A percentile compares a stretch with the other conserved stretches of the same genome.
Conservation (phyloP, 2,113 vertebrate species). For the Hoplias malabaricus region DNA sequence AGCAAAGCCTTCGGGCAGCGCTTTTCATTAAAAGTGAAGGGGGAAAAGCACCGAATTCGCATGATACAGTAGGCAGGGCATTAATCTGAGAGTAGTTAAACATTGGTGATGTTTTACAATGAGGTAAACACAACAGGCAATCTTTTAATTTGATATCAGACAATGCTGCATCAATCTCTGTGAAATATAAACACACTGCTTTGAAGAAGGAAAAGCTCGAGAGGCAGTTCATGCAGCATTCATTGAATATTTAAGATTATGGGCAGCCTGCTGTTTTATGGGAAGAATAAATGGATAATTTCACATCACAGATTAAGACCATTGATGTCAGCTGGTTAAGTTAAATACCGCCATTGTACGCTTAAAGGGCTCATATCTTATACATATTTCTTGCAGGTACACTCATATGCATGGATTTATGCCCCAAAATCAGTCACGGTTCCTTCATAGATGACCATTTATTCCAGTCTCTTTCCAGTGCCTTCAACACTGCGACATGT, state of each 20-base stretch:
- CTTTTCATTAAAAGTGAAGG: constrained; percentile 62
- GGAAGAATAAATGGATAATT: not conserved
- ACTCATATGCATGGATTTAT: not conserved
- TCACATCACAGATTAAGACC: not conserved
- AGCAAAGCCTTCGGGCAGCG: constrained; percentile 60
- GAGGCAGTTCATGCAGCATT: constrained; percentile 1
- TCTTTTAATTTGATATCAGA: constrained; percentile 62
- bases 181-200: constrained; percentile 22
- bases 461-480: too few species aligned
- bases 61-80: constrained; percentile 24
- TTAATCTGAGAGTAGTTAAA: constrained; percentile 65
- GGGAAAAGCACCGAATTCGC: constrained; percentile 63
- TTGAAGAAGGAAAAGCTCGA: constrained; percentile 15
- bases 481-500: too few species aligned
- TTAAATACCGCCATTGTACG: not conserved
- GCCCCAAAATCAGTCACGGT: too few species aligned
- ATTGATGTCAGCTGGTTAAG: not conserved
- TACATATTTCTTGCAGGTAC: too few species aligned
- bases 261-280: constrained; percentile 3
- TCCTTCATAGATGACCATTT: too few species aligned
- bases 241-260: constrained; percentile 7
- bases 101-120: constrained; percentile 55
- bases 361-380: not conserved
- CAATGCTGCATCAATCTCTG: constrained; percentile 60
- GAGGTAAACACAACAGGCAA: constrained; percentile 51